A percentile compares a stretch with the other conserved stretches of the same genome.
These are phyloP conservation scores for Xestoiulus laeticollis DNA, from an alignment of 2,888 invertebrate genomes.

Conservation along the genomic window DNA sequence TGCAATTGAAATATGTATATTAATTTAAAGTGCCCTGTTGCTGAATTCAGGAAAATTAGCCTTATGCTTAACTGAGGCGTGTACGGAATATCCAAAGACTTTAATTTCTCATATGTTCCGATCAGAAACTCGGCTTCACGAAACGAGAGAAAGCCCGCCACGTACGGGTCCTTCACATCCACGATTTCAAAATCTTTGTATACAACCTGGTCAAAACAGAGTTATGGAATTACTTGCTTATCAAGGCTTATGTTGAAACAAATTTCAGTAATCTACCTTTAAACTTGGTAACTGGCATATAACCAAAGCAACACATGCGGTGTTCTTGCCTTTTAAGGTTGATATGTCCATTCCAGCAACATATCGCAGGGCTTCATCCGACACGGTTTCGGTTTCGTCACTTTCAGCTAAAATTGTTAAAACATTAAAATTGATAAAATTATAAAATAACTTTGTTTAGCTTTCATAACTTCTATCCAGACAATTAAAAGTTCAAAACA, in stretches of 20 bases:
- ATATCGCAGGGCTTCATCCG: too few species aligned
- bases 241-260: neutral
- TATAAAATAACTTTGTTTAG: too few species aligned
- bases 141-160: conserved; percentile 66
- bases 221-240: too few species aligned
- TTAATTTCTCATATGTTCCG: neutral
- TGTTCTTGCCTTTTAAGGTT: conserved; percentile 63
- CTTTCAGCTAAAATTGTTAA: too few species aligned
- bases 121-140: conserved; percentile 61
- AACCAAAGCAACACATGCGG: conserved; percentile 65
- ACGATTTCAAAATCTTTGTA: conserved; percentile 62
- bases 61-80: conserved; percentile 49
- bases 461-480: too few species aligned
- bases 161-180: conserved; percentile 63
- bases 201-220: neutral
- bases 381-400: too few species aligned
- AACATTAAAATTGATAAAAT: too few species aligned
- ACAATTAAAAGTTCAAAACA: too few species aligned
- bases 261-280: conserved; percentile 60
- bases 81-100: neutral
- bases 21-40: neutral
- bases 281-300: conserved; percentile 63
- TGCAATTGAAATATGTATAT: conserved; percentile 49
- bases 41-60: too few species aligned
- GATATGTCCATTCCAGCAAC: conserved; percentile 66